Base-by-base conservation (phyloP, 2,797 vertebrate genomes). In the Tamandua tetradactyla region DNA sequence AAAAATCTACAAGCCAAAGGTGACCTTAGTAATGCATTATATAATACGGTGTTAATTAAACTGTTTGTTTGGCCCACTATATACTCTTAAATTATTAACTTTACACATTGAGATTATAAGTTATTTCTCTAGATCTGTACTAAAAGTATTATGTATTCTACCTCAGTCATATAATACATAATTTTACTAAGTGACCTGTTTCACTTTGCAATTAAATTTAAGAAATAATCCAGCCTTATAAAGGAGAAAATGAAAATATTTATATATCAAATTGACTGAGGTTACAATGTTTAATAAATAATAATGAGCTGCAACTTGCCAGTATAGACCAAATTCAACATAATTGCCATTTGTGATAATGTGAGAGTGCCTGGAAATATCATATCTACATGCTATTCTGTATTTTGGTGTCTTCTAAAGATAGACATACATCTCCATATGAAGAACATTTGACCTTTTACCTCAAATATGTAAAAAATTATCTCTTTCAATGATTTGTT, bases 1-100 rank as follows among this genome's bases (percentile, higher is more conserved):
- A 35, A 49, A 92, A 92, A 96, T 91, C 40, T 94, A 9, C 95
- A 95, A 96, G 89, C 81, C 85, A 96, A 94, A 94, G 66, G 8
- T 88, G 86, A 91, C 83, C 85, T 86, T 68, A 59, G 4, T 7
- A 82, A 55, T 93, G 8, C 6, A 30, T 71, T 68, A 61, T 42
- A 59, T 66, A 88, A 90, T 27, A 80, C 5, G 74, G 40, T 80
- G 7, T 91, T 52, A 87, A 68, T 62, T 89, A 85, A 84, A 40
- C 27, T 69, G 35, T 68, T 3, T 68, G 1, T 42, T 91, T 79
- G 37, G 23, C 76, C 71, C 23, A 85, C 22, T 87, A 14, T 61
- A 92, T 57, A 69, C 72, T 80, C n/a, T 87, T 93, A 2, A 89
- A 85, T 87, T 94, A 87, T 92, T 59, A 80, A 17, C 80, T 27